phyloP scores from a whole-genome alignment of 2,888 invertebrate genomes.

The Belgica antarctica region DNA sequence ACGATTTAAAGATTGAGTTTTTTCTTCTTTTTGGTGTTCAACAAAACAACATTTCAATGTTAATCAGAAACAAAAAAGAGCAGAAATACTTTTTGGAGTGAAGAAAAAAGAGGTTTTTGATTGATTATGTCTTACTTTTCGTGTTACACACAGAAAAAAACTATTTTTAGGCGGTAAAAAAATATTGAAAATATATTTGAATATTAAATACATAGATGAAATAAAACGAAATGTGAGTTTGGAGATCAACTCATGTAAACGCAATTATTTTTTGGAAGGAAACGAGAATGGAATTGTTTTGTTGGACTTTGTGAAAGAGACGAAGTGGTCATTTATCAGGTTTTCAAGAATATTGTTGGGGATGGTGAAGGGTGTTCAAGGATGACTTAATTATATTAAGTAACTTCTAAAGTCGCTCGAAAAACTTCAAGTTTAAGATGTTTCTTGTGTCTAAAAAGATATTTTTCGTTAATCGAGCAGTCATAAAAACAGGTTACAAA shows the following conservation, averaged over 20 bases:
- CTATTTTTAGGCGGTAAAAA: neutral
- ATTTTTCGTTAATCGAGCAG: no score
- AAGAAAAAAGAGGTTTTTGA: slow-evolving; percentile 42
- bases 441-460: no score
- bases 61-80: slow-evolving; percentile 34
- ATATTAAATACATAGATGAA: slow-evolving; percentile 31
- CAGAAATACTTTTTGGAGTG: slow-evolving; percentile 25
- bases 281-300: no score
- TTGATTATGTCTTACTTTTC: slow-evolving; percentile 41
- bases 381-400: no score
- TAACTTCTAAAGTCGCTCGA: no score
- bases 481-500: no score
- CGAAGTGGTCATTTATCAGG: no score
- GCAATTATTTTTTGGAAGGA: no score
- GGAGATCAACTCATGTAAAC: neutral
- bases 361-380: no score
- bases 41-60: slow-evolving; percentile 44
- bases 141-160: neutral
- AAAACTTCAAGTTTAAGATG: no score
- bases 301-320: no score
- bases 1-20: slow-evolving; percentile 34
- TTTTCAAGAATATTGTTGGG: no score
- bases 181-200: slow-evolving; percentile 26
- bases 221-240: slow-evolving; percentile 11
- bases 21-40: slow-evolving; percentile 41